A percentile compares a stretch with the other conserved stretches of the same genome.
Evolutionary conservation across 1,140 invertebrate species (phyloP).

Genomic region (Neodiprion virginianus): DNA sequence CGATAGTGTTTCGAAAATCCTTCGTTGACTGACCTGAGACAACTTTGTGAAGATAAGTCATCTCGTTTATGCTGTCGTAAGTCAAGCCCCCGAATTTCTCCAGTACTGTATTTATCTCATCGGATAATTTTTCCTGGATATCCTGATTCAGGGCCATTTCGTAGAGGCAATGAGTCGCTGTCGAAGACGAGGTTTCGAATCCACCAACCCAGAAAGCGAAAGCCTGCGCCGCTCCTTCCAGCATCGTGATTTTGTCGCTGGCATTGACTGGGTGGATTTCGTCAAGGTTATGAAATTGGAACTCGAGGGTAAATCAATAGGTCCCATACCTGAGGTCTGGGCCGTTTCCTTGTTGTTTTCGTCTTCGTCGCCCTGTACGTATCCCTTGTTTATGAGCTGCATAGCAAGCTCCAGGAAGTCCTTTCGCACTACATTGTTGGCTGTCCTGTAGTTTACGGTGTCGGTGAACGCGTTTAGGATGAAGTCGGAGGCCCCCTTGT

Average conservation of each 20-base stretch:
- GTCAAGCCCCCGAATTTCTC: constrained; percentile 28
- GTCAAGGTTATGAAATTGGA: constrained; percentile 11
- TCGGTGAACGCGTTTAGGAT: constrained; percentile 63
- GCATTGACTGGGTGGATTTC: background rate
- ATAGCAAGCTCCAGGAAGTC: constrained; percentile 52
- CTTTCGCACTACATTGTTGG: constrained; percentile 54
- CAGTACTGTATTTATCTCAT: constrained; percentile 24
- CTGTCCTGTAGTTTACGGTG: constrained; percentile 54
- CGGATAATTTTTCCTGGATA: constrained; percentile 53
- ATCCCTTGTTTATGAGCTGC: constrained; percentile 41
- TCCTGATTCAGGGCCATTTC: constrained; percentile 56
- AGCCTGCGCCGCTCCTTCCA: background rate
- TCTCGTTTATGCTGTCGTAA: constrained; percentile 32
- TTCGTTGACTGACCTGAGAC: constrained; percentile 31
- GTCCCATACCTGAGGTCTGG: background rate
- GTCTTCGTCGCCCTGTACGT: constrained; percentile 25
- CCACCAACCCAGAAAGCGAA: background rate
- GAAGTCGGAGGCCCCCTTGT: constrained; percentile 47
- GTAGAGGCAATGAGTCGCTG: constrained; percentile 59
- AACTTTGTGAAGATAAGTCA: constrained; percentile 39
- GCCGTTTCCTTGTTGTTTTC: constrained; percentile 5
- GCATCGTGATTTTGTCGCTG: background rate
- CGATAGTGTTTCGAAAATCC: constrained; percentile 15
- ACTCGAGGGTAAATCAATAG: no score
- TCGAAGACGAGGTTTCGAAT: constrained; percentile 36